phyloP scores from a whole-genome alignment of 2,113 vertebrate species.

The Caranx ignobilis region DNA sequence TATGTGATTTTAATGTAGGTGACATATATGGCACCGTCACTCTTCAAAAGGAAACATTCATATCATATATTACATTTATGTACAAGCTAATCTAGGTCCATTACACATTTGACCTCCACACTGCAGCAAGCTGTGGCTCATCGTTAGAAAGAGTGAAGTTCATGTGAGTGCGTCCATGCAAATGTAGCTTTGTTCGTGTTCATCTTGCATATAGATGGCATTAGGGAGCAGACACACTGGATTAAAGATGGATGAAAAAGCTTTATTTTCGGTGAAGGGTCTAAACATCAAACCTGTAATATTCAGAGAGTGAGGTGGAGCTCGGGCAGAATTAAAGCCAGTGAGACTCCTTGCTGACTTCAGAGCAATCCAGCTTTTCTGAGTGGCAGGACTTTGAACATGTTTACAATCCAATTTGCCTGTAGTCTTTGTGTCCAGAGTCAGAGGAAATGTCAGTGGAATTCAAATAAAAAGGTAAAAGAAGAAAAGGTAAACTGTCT shows the following conservation, averaged over 20 bases:
- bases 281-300: conserved; percentile 45
- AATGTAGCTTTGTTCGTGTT: conserved; percentile 14
- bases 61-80: background rate
- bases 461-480: conserved; percentile 18
- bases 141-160: background rate
- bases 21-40: too few species aligned
- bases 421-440: conserved; percentile 17
- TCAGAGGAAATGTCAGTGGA: conserved; percentile 27
- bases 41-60: too few species aligned
- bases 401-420: conserved; percentile 52
- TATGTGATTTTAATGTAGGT: too few species aligned
- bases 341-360: conserved; percentile 38
- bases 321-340: conserved; percentile 41
- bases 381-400: conserved; percentile 54
- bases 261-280: conserved; percentile 6
- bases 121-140: background rate
- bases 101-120: background rate
- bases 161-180: background rate
- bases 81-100: background rate
- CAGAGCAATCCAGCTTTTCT: conserved; percentile 20
- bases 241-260: background rate
- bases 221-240: conserved; percentile 12
- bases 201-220: background rate
- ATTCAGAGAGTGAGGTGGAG: conserved; percentile 18
- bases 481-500: conserved; percentile 14